Evolutionary conservation across 2,888 invertebrate genomes (phyloP).

Genomic region (Teinopalpus imperialis): DNA sequence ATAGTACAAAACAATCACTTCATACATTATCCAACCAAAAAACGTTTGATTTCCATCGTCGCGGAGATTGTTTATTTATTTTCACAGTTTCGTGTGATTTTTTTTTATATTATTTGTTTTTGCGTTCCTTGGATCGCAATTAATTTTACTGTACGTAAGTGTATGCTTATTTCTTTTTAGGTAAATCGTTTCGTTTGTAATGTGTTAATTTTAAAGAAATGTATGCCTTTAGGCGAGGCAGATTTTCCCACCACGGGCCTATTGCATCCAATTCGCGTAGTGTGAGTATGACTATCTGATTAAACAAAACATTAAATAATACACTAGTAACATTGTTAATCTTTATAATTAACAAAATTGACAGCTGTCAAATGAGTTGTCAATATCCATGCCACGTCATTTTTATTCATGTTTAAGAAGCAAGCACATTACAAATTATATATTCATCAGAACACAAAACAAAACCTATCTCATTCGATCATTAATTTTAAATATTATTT

Average conservation of each 20-base stretch:
- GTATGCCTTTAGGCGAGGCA: slow-evolving; percentile 72
- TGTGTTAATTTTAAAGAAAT: slow-evolving; percentile 58
- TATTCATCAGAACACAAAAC: too few species aligned
- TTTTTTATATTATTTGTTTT: slow-evolving; percentile 18
- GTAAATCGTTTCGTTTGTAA: slow-evolving; percentile 48
- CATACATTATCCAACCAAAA: slow-evolving; percentile 30
- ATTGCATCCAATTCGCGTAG: slow-evolving; percentile 20
- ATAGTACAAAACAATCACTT: slow-evolving; percentile 30
- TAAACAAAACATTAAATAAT: neutral
- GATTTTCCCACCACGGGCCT: slow-evolving; percentile 64
- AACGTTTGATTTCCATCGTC: slow-evolving; percentile 19
- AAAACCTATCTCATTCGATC: too few species aligned
- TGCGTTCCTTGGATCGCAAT: slow-evolving; percentile 21
- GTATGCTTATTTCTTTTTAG: slow-evolving; percentile 36
- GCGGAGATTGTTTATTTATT: slow-evolving; percentile 30
- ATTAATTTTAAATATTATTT: too few species aligned
- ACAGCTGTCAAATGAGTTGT: slow-evolving; percentile 5
- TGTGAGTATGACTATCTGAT: neutral
- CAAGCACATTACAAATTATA: too few species aligned
- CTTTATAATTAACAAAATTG: neutral
- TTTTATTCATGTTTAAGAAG: neutral
- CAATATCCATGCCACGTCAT: neutral
- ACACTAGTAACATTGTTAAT: neutral
- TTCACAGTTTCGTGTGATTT: slow-evolving; percentile 25
- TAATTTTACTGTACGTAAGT: slow-evolving; percentile 12